Conservation (phyloP, 2,888 invertebrate genomes). For the Alentia gelatinosa region DNA sequence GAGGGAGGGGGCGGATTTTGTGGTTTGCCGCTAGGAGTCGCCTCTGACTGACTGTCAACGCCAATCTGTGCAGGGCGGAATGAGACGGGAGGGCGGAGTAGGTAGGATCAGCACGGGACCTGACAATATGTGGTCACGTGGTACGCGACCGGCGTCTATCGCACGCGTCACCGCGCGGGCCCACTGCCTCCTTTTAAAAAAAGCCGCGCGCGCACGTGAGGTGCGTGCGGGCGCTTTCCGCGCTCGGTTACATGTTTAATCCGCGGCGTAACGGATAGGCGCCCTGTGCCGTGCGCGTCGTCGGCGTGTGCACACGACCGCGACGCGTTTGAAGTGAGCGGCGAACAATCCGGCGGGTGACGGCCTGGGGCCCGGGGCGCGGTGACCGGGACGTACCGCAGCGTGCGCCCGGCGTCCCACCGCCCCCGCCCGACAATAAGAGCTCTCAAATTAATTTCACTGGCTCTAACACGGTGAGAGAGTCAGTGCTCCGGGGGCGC, state of each 20-base stretch:
- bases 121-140: conserved; percentile 36
- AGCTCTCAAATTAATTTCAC: conserved; percentile 30
- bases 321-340: conserved; percentile 37
- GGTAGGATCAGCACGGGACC: neutral
- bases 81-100: neutral
- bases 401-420: too few species aligned
- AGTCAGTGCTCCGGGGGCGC: neutral
- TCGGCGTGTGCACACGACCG: neutral
- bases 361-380: neutral
- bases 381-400: too few species aligned
- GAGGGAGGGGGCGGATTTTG: neutral
- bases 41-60: neutral
- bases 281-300: neutral
- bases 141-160: neutral
- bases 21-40: neutral
- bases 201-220: conserved; percentile 27
- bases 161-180: conserved; percentile 1
- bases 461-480: neutral
- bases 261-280: conserved; percentile 44
- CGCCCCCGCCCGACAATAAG: conserved; percentile 28
- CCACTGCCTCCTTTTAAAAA: conserved; percentile 1
- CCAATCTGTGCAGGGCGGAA: neutral
- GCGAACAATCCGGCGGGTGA: conserved; percentile 5
- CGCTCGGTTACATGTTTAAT: conserved; percentile 52
- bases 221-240: neutral